Evolutionary conservation across 2,113 vertebrate species (phyloP).

Genomic region (Hippocampus abdominalis): DNA sequence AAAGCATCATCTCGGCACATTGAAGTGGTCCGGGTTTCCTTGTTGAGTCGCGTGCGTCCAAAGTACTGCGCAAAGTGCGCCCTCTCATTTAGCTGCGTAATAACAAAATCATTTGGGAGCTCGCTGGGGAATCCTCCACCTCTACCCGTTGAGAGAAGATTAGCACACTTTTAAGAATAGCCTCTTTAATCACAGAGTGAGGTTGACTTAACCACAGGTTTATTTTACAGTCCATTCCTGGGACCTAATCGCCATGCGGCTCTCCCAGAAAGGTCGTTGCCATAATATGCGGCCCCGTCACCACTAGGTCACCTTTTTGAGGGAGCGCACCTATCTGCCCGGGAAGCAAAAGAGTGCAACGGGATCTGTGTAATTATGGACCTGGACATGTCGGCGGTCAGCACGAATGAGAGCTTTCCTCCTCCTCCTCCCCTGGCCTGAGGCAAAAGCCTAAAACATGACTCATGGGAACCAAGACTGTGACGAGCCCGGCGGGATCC

Average conservation of each 20-base stretch:
- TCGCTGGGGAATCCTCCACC: conserved; percentile 35
- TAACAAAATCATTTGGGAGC: conserved; percentile 49
- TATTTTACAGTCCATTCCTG: conserved; percentile 72
- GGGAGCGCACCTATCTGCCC: conserved; percentile 54
- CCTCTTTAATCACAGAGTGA: conserved; percentile 67
- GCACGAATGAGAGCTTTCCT: conserved; percentile 22
- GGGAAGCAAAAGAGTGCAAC: conserved; percentile 26
- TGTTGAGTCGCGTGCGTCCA: conserved; percentile 18
- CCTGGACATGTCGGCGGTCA: conserved; percentile 47
- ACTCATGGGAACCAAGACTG: conserved; percentile 63
- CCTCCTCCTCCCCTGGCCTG: conserved; percentile 24
- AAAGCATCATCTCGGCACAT: conserved; percentile 5
- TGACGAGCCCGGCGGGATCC: conserved; percentile 38
- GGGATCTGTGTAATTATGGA: conserved; percentile 60
- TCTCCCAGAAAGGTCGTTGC: conserved; percentile 40
- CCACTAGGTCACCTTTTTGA: conserved; percentile 47
- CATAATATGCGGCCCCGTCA: conserved; percentile 33
- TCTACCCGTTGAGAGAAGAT: conserved; percentile 56
- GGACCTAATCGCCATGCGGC: conserved; percentile 58
- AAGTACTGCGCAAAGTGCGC: conserved; percentile 22
- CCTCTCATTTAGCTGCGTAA: conserved; percentile 46
- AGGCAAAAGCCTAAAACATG: conserved; percentile 35
- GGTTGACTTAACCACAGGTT: conserved; percentile 64
- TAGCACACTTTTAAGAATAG: conserved; percentile 62
- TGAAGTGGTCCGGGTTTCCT: neutral